Evolutionary conservation across 2,888 invertebrate genomes (phyloP), one percentile per base, ranked within the genome.

Genomic region (Eristalis intricaria): DNA sequence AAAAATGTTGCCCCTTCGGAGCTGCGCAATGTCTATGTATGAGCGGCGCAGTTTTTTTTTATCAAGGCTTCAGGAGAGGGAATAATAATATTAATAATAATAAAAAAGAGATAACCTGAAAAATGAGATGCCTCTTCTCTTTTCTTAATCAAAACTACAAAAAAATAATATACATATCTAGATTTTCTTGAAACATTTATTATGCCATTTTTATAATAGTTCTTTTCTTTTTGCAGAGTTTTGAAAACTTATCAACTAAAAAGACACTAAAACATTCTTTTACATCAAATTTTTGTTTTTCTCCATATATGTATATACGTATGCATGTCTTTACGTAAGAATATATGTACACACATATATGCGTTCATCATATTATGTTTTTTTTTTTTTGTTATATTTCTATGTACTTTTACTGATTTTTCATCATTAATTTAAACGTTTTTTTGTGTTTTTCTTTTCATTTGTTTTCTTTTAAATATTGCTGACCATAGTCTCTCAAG

Each of bases 201-300:
- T 78, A 75, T 78, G 73, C 69, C 61, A 74, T 73, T 74, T 82
- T 78, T n/a, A 26, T 26, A n/a, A 63, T 38, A 13, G 61, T 64
- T 76, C 32, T 69, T 64, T 56, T 32, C 64, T 78, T 65, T 69
- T 40, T 77, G 64, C 71, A 80, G 69, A 79, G 71, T 73, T 78
- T 77, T 88, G 77, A 86, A 88, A 88, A 88, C 89, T 88, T 89
- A 89, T 82, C 64, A 89, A 89, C 88, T 89, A 89, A 89, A 89
- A 89, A 88, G 89, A 89, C 89, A 89, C 89, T 89, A 88, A 89
- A 89, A 89, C 85, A 83, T 88, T 89, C 75, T 85, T 75, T 85
- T 87, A 74, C 79, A 83, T 87, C 85, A 64, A 78, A 71, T 75
- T 60, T 85, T 84, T 68, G 68, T 74, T 80, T 74, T 70, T 76